Evolutionary conservation across 2,113 vertebrate genomes (phyloP).

Genomic region (Psettodes erumei): DNA sequence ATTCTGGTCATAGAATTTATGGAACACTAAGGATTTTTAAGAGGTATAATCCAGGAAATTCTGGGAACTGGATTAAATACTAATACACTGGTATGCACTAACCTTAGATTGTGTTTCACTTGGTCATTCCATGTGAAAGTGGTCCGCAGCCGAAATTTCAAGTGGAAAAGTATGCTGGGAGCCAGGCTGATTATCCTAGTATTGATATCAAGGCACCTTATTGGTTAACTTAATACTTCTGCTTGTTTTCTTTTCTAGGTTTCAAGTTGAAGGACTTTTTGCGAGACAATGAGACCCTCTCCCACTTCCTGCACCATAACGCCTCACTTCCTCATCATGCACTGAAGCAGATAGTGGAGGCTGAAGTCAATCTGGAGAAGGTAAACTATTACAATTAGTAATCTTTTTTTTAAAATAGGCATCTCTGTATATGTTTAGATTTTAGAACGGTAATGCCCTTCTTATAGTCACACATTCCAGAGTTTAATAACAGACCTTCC

Average conservation of each 20-base stretch:
- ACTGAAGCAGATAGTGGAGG: conserved; percentile 86
- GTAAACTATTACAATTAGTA: conserved; percentile 71
- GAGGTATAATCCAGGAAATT: neutral
- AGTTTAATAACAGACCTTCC: neutral
- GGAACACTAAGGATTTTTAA: neutral
- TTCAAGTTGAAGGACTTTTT: conserved; percentile 94
- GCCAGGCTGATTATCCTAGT: neutral
- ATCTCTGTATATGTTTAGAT: neutral
- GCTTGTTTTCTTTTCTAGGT: conserved; percentile 72
- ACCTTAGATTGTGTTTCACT: neutral
- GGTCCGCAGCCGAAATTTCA: neutral
- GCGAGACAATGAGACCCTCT: conserved; percentile 90
- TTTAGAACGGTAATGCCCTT: neutral
- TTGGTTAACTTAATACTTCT: neutral
- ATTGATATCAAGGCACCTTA: neutral
- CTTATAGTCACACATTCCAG: neutral
- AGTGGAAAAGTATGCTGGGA: neutral
- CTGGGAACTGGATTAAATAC: neutral
- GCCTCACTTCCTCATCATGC: conserved; percentile 85
- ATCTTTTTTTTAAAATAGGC: neutral
- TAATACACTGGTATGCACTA: neutral
- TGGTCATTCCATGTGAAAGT: neutral
- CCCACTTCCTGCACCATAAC: conserved; percentile 89
- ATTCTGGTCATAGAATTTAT: neutral
- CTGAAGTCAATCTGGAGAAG: conserved; percentile 89